Evolutionary conservation across 2,113 vertebrate species (phyloP).

Genomic region (Ctenodactylus gundi): DNA sequence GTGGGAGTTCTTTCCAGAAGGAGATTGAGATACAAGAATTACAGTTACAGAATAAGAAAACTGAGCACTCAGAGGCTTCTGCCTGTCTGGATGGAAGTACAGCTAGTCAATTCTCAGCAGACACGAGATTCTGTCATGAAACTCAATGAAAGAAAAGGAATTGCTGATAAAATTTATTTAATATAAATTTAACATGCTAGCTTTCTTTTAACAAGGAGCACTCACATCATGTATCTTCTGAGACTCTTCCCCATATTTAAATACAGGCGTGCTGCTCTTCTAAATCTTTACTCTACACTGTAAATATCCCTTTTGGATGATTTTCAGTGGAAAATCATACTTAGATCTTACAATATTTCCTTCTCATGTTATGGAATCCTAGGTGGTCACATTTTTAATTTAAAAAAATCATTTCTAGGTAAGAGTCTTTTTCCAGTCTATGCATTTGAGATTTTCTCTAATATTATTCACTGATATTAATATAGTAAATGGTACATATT

Average conservation of each 20-base stretch:
- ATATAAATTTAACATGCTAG: constrained; percentile 13
- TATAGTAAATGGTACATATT: not conserved
- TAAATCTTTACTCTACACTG: not conserved
- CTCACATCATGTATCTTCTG: not conserved
- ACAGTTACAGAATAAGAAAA: constrained; percentile 29
- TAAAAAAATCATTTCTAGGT: not conserved
- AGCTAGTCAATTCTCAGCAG: not conserved
- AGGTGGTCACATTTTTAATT: not conserved
- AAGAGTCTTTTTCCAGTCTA: not conserved
- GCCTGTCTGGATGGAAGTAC: not conserved
- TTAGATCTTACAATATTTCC: not conserved
- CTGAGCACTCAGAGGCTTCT: constrained; percentile 1
- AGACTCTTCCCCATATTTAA: not conserved
- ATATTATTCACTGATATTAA: not conserved
- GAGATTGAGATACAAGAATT: constrained; percentile 38
- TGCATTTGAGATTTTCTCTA: not conserved
- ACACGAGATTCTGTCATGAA: not conserved
- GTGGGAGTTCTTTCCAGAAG: constrained; percentile 52
- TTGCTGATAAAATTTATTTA: not conserved
- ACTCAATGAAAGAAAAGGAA: constrained; percentile 6
- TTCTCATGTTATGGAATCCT: not conserved
- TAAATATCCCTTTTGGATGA: not conserved
- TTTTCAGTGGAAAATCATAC: not conserved
- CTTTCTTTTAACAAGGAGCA: not conserved
- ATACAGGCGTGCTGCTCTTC: not conserved